phyloP scores from a whole-genome alignment of 2,113 vertebrate species.

The Pollachius pollachius region DNA sequence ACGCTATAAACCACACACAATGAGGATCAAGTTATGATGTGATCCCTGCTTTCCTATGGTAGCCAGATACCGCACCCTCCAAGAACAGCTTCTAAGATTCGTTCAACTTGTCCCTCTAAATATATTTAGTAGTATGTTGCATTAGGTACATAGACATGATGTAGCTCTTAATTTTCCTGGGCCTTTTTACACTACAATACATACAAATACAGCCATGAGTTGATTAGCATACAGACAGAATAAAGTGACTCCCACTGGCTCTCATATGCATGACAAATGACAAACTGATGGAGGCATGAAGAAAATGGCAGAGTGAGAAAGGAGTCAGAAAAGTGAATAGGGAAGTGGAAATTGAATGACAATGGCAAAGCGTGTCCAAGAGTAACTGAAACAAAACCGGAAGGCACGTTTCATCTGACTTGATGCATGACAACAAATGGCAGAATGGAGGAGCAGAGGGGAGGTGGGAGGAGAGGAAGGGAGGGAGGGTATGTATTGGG shows the following conservation, averaged over 20 bases:
- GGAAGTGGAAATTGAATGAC: slow-evolving; percentile 10
- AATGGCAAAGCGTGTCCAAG: slow-evolving; percentile 16
- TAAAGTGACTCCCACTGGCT: too few species aligned
- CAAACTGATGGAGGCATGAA: neutral
- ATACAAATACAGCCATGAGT: too few species aligned
- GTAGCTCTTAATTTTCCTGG: too few species aligned
- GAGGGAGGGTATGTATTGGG: neutral
- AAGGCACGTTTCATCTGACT: slow-evolving; percentile 16
- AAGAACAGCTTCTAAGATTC: too few species aligned
- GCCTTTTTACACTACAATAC: too few species aligned
- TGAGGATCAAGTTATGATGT: neutral
- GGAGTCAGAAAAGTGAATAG: neutral
- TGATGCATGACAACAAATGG: slow-evolving; percentile 41
- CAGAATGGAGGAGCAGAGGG: slow-evolving; percentile 5
- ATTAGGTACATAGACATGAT: too few species aligned
- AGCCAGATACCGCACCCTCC: too few species aligned
- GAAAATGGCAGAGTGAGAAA: neutral
- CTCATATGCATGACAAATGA: too few species aligned
- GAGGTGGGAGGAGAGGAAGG: neutral
- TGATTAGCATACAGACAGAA: too few species aligned
- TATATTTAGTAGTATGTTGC: too few species aligned
- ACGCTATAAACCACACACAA: slow-evolving; percentile 6
- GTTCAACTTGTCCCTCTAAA: too few species aligned
- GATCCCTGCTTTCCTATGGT: neutral
- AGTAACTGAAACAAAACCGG: neutral